A percentile compares a stretch with the other conserved stretches of the same genome.
phyloP scores from a whole-genome alignment of 64 coral and sea anemone genomes.

The Trachythela sp. region DNA sequence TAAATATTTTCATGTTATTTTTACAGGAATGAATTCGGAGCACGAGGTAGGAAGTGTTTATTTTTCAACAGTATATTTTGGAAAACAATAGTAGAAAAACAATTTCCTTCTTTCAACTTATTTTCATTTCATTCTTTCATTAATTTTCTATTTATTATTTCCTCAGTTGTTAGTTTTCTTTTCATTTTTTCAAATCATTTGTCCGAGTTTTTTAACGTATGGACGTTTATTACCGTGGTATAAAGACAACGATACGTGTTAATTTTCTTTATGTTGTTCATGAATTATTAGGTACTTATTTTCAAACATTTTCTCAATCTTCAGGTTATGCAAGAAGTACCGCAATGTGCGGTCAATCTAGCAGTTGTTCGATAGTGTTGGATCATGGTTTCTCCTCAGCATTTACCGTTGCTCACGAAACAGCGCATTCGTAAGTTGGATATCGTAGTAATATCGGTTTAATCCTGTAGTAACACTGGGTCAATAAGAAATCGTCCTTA shows the following conservation, averaged over 20 bases:
- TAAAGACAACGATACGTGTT: no score
- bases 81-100: neutral
- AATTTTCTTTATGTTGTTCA: neutral
- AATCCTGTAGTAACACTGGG: no score
- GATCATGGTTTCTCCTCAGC: neutral
- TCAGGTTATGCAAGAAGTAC: neutral
- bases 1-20: neutral
- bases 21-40: neutral
- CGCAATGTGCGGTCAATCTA: neutral
- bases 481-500: no score
- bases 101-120: neutral
- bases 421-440: neutral
- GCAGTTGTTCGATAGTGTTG: neutral
- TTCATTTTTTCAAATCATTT: no score
- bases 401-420: neutral
- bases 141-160: no score
- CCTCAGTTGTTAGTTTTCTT: no score
- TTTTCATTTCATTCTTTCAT: no score
- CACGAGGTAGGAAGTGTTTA: neutral
- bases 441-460: no score
- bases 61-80: neutral
- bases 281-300: neutral
- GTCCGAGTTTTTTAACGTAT: no score
- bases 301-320: neutral
- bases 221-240: no score